Base-by-base conservation (phyloP, 1,140 invertebrate species). In the Galleria mellonella region DNA sequence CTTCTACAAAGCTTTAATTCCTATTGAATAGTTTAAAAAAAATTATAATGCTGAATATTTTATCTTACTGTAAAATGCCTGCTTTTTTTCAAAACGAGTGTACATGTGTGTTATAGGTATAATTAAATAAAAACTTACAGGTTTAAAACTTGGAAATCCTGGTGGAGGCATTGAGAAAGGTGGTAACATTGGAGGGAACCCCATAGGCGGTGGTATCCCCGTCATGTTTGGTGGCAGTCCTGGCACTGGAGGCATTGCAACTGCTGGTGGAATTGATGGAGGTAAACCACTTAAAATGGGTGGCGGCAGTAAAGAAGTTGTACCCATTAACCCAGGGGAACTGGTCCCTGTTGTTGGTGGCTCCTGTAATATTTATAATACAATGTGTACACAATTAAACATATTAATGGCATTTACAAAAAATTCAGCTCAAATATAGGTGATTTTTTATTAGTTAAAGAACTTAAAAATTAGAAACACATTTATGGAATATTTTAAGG, bases 121-220 rank as follows among this genome's bases (percentile, higher is more conserved):
- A 23, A 6, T 23, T 3, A 6, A 23, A 23, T 3, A 23, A 23
- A 3, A 15, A 59, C 64, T 86, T 87, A 73, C 87, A 49, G 66
- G 75, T 69, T 83, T 88, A 69, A 69, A 88, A 52, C 49, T 71
- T n/a, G 89, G 90, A 78, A 92, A 93, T 32, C 92, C 92, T 23
- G 93, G 93, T 14, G 93, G 93, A 38, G 93, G 93, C 62, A 94
- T 91, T 38, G 89, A 92, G 79, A 93, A 94, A 31, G 90, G 89
- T 32, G 92, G 89, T 69, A 94, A 90, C 67, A 92, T 90, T 5
- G 91, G 90, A n/a, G 91, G 89, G 65, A 90, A 91, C 12, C 86
- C 87, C 54, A 89, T 86, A 32, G 91, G 87, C 23, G 90, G 87
- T 43, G 90, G 87, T 52, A 91, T 83, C 31, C 81, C 78, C 15